phyloP scores from a whole-genome alignment of 1,140 invertebrate genomes.

The Cotesia vestalis region DNA sequence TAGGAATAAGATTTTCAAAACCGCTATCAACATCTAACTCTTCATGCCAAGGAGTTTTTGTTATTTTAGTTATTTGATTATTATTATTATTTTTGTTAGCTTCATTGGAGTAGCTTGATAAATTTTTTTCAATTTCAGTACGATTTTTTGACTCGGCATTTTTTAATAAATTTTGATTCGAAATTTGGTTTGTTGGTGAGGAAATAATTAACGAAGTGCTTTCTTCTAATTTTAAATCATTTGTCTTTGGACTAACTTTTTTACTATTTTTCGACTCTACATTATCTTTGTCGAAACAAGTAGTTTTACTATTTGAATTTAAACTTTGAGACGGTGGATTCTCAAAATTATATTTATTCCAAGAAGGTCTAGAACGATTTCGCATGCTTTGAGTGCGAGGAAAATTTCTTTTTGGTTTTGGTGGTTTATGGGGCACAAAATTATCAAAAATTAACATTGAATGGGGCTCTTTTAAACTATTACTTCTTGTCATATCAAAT shows the following conservation, averaged over 20 bases:
- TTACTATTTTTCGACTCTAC: not conserved
- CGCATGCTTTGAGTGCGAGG: constrained; percentile 58
- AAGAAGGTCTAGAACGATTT: constrained; percentile 52
- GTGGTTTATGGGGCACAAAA: constrained; percentile 65
- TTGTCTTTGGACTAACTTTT: not conserved
- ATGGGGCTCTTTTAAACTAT: constrained; percentile 50
- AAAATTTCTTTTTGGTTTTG: constrained; percentile 61
- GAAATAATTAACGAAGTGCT: not conserved
- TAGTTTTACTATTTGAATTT: constrained; percentile 29
- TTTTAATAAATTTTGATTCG: not conserved
- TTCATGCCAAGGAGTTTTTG: not conserved
- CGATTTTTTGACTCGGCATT: not conserved
- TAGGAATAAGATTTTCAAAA: constrained; percentile 50
- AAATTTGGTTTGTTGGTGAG: not conserved
- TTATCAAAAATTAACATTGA: constrained; percentile 59
- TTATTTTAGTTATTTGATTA: not conserved
- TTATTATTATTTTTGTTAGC: not conserved
- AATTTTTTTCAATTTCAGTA: not conserved
- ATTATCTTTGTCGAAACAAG: constrained; percentile 14
- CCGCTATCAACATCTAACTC: constrained; percentile 29
- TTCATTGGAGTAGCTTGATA: not conserved
- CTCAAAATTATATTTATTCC: constrained; percentile 56
- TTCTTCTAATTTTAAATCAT: constrained; percentile 9
- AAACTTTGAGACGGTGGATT: constrained; percentile 31
- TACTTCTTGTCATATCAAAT: constrained; percentile 44